These are phyloP conservation scores for Tenebrio molitor DNA, from an alignment of 1,140 invertebrate genomes.

Conservation along the genomic window DNA sequence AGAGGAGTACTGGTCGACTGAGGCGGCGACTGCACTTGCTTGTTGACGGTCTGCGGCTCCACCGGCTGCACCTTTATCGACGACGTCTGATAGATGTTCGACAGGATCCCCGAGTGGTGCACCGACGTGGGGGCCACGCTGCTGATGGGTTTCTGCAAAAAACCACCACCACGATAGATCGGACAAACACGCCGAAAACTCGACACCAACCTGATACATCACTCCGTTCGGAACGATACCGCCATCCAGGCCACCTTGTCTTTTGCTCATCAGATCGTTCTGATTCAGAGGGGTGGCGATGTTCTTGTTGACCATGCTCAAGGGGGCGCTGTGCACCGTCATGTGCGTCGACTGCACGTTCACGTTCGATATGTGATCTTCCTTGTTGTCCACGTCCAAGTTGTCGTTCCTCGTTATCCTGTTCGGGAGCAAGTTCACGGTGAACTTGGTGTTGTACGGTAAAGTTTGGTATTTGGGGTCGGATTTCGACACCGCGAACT, in stretches of 20 bases:
- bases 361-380: slow-evolving; percentile 58
- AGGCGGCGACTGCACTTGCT: slow-evolving; percentile 66
- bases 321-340: slow-evolving; percentile 77
- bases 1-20: slow-evolving; percentile 72
- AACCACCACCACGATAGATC: too few relatives aligned
- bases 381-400: slow-evolving; percentile 64
- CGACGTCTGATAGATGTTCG: slow-evolving; percentile 83
- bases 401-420: slow-evolving; percentile 62
- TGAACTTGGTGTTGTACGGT: slow-evolving; percentile 90
- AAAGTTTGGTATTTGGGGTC: slow-evolving; percentile 95
- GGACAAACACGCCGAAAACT: too few relatives aligned
- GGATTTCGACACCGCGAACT: slow-evolving; percentile 80
- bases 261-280: slow-evolving; percentile 65
- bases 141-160: slow-evolving; percentile 79
- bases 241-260: slow-evolving; percentile 42
- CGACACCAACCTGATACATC: slow-evolving; percentile 57
- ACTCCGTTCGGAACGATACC: slow-evolving; percentile 29
- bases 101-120: slow-evolving; percentile 76
- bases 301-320: slow-evolving; percentile 77
- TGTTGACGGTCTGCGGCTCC: slow-evolving; percentile 78
- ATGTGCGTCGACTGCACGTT: slow-evolving; percentile 65
- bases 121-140: slow-evolving; percentile 84
- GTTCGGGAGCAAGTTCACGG: slow-evolving; percentile 71
- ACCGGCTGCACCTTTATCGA: slow-evolving; percentile 86
- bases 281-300: slow-evolving; percentile 73